These are phyloP conservation scores for Andrena trimmerana DNA, from an alignment of 2,888 invertebrate genomes.

Conservation along the genomic window DNA sequence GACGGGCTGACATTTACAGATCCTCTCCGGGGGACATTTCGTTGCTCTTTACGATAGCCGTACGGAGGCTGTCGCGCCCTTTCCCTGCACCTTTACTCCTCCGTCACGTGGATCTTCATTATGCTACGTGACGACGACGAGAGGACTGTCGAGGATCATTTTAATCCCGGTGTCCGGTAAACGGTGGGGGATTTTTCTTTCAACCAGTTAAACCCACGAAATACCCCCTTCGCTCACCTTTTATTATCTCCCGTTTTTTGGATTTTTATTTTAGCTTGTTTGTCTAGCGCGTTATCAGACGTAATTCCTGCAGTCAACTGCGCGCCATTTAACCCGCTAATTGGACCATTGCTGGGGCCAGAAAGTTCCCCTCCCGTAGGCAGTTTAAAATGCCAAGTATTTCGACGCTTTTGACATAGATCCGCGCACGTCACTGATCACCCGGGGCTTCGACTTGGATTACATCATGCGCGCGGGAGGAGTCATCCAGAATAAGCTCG, in stretches of 20 bases:
- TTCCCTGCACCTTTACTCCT: neutral
- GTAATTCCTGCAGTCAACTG: too few species aligned
- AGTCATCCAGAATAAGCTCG: conserved; percentile 44
- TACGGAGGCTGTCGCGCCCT: neutral
- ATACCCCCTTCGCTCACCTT: neutral
- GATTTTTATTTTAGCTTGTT: neutral
- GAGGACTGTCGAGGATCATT: neutral
- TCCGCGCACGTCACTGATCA: conserved; percentile 11
- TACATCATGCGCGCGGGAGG: conserved; percentile 16
- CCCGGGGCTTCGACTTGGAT: neutral
- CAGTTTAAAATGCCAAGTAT: conserved; percentile 4
- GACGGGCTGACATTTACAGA: conserved; percentile 15
- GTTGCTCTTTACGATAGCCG: conserved; percentile 49
- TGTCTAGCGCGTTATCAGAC: neutral
- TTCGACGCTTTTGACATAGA: neutral
- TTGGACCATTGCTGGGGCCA: too few species aligned
- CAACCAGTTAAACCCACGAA: conserved; percentile 33
- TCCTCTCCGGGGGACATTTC: conserved; percentile 2
- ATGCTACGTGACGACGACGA: conserved; percentile 20
- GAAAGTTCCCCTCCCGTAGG: too few species aligned
- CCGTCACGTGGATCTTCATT: conserved; percentile 36
- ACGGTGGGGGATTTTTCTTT: conserved; percentile 45
- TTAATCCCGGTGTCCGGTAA: conserved; percentile 37
- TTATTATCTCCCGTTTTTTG: neutral
- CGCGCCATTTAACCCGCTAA: too few species aligned